A percentile compares a stretch with the other conserved stretches of the same genome.
Conservation (phyloP, 2,113 vertebrate genomes). For the Phaethornis superciliosus region DNA sequence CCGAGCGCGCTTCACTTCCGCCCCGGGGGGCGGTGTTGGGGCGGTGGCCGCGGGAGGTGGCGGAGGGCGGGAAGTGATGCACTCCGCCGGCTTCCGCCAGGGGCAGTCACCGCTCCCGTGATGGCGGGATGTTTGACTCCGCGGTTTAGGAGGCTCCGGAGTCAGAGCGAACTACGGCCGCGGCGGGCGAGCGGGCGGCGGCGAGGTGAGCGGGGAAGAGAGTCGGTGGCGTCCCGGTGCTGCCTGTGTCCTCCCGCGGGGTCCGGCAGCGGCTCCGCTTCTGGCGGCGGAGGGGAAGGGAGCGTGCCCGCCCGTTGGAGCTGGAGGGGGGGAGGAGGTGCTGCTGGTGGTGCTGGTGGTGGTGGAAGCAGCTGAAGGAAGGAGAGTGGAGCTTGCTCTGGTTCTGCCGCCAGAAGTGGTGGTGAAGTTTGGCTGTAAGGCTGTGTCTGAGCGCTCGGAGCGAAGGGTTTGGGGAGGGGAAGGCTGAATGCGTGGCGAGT, state of each 20-base stretch:
- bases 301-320: not conserved
- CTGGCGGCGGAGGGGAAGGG: not conserved
- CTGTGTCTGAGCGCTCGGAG: not conserved
- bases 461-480: fast-evolving
- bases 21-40: not conserved
- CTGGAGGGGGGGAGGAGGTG: not conserved
- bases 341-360: too few species aligned
- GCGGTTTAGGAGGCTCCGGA: not conserved
- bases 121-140: conserved; percentile 51
- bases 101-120: not conserved
- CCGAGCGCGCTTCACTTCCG: not conserved
- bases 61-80: not conserved
- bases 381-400: fast-evolving
- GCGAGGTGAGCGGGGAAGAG: not conserved
- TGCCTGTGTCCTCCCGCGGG: too few species aligned
- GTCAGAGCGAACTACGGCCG: not conserved
- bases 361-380: not conserved
- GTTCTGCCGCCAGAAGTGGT: fast-evolving
- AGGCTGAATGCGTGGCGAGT: fast-evolving
- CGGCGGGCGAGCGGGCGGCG: not conserved
- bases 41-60: not conserved
- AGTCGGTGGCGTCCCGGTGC: fast-evolving
- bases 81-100: not conserved
- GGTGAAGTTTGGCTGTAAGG: not conserved
- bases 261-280: not conserved